phyloP scores from a whole-genome alignment of 2,113 vertebrate species.

The Macquaria australasica region DNA sequence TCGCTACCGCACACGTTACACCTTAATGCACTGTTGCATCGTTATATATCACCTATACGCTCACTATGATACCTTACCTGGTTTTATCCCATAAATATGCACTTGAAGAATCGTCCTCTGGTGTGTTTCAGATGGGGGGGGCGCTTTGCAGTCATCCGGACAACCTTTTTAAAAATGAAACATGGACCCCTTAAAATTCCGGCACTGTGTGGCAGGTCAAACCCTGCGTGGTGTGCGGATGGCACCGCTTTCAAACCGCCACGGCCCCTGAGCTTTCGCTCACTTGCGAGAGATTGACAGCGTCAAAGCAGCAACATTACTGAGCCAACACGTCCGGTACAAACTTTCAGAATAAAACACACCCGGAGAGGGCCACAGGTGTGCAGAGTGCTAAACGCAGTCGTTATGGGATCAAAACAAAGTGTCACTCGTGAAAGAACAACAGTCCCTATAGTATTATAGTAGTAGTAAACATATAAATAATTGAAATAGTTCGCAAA shows the following conservation, averaged over 20 bases:
- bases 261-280: slow-evolving; percentile 43
- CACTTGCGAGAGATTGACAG: slow-evolving; percentile 32
- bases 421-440: neutral
- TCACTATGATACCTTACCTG: slow-evolving; percentile 68
- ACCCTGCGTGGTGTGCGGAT: slow-evolving; percentile 24
- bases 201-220: slow-evolving; percentile 16
- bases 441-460: neutral
- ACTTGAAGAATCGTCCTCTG: slow-evolving; percentile 55
- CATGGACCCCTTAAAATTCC: neutral
- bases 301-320: neutral
- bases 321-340: neutral
- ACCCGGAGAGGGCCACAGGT: neutral
- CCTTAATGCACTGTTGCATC: neutral
- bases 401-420: neutral
- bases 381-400: neutral
- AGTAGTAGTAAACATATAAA: no score
- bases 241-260: slow-evolving; percentile 35
- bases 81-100: slow-evolving; percentile 58
- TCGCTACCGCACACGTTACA: neutral
- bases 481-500: neutral
- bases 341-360: slow-evolving; percentile 61
- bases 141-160: slow-evolving; percentile 8
- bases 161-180: neutral
- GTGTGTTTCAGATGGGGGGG: slow-evolving; percentile 10
- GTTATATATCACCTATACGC: neutral